phyloP scores from a whole-genome alignment of 2,797 vertebrate genomes.

The Melanotaenia maccullochi region DNA sequence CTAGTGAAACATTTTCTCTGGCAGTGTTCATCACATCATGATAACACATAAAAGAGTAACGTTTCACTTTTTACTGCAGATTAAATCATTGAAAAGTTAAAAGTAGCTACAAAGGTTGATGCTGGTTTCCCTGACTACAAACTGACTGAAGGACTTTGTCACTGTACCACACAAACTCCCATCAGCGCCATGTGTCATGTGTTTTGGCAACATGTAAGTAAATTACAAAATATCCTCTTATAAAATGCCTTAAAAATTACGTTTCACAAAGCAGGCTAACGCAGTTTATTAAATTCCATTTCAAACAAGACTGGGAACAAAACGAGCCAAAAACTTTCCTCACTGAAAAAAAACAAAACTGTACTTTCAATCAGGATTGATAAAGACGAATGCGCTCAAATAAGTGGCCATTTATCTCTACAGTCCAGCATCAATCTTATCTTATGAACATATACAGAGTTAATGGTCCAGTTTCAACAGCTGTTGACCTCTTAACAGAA shows the following conservation, averaged over 20 bases:
- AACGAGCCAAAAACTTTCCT: background rate
- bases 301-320: background rate
- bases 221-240: background rate
- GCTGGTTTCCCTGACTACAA: background rate
- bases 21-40: background rate
- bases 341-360: background rate
- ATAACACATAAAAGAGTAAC: no score
- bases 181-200: background rate
- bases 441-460: slow-evolving; percentile 48
- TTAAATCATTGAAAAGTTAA: background rate
- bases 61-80: background rate
- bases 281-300: background rate
- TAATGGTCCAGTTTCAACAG: slow-evolving; percentile 56
- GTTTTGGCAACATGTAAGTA: background rate
- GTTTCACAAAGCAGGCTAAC: background rate
- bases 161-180: background rate
- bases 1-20: slow-evolving; percentile 1
- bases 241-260: background rate
- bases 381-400: slow-evolving; percentile 34
- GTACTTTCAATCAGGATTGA: slow-evolving; percentile 32
- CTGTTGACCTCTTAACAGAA: slow-evolving; percentile 42
- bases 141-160: background rate
- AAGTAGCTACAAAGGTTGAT: no score
- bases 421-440: slow-evolving; percentile 52
- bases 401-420: slow-evolving; percentile 49